Percentiles rank a stretch among this genome's conserved stretches.
Evolutionary conservation across 2,797 vertebrate genomes (phyloP).

Genomic region (Halcyon badia): DNA sequence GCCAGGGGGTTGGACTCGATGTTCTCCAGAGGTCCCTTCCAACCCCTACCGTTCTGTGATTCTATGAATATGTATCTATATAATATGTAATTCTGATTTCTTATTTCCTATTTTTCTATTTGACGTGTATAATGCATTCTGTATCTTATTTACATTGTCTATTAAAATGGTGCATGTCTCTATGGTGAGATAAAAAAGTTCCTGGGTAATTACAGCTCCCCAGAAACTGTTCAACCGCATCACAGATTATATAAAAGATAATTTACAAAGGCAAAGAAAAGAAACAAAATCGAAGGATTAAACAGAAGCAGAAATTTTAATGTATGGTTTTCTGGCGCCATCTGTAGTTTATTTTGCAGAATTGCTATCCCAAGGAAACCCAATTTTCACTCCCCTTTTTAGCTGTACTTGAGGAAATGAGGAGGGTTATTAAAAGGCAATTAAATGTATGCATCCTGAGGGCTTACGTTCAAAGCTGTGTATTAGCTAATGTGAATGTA

Average conservation of each 20-base stretch:
- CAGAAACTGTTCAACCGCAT: background rate
- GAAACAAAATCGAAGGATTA: background rate
- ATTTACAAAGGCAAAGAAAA: background rate
- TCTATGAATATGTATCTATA: too few species aligned
- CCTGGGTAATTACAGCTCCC: background rate
- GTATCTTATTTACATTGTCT: background rate
- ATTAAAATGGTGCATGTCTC: background rate
- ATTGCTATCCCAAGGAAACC: background rate
- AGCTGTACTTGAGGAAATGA: background rate
- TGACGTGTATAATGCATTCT: background rate
- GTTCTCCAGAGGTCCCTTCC: too few species aligned
- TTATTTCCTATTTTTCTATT: background rate
- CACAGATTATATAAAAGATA: background rate
- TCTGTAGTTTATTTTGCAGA: slow-evolving; percentile 41
- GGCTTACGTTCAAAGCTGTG: background rate
- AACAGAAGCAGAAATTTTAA: background rate
- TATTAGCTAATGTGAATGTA: background rate
- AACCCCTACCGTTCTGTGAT: background rate
- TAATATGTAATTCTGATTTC: background rate
- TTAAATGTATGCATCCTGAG: background rate
- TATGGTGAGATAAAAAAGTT: background rate
- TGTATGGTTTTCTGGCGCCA: slow-evolving; percentile 36
- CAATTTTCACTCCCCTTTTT: background rate
- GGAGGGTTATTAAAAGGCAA: background rate
- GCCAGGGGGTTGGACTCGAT: too few species aligned